Percentiles rank a stretch among this genome's conserved stretches.
Evolutionary conservation across 2,888 invertebrate species (phyloP).

Genomic region (Erebia epiphron): DNA sequence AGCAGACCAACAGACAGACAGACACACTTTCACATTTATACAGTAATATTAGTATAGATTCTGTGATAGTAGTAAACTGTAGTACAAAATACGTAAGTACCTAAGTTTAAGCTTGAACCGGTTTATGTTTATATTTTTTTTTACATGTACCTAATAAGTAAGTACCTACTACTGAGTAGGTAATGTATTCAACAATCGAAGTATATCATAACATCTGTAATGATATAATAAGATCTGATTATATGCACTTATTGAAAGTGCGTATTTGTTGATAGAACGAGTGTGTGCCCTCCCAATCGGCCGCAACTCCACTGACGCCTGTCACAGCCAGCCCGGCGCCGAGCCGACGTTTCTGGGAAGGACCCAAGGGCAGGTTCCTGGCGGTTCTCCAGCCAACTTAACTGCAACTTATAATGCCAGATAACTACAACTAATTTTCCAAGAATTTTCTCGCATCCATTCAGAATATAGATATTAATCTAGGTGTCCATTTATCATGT

Average conservation of each 20-base stretch:
- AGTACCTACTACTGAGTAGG: no score
- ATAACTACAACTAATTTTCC: constrained; percentile 8
- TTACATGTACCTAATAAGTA: no score
- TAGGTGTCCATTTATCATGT: constrained; percentile 8
- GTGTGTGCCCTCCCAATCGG: constrained; percentile 40
- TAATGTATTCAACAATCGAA: no score
- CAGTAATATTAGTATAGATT: no score
- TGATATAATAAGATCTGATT: no score
- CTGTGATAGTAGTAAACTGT: no score
- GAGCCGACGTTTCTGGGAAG: constrained; percentile 42
- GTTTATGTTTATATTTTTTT: no score
- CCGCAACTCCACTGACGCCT: constrained; percentile 46
- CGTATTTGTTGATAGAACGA: constrained; percentile 32
- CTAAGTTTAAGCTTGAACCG: no score
- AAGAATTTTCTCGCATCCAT: neutral
- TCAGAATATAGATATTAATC: neutral
- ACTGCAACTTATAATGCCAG: constrained; percentile 13
- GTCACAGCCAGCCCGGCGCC: constrained; percentile 35
- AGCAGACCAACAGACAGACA: no score
- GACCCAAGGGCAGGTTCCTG: constrained; percentile 40
- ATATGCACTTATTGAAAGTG: neutral
- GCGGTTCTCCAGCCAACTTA: constrained; percentile 36
- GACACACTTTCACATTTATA: no score
- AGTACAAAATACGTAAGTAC: no score
- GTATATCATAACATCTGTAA: no score